Evolutionary conservation across 2,888 invertebrate species (phyloP), one percentile per base, ranked within the genome.

Genomic region (Brachypterus glaber): DNA sequence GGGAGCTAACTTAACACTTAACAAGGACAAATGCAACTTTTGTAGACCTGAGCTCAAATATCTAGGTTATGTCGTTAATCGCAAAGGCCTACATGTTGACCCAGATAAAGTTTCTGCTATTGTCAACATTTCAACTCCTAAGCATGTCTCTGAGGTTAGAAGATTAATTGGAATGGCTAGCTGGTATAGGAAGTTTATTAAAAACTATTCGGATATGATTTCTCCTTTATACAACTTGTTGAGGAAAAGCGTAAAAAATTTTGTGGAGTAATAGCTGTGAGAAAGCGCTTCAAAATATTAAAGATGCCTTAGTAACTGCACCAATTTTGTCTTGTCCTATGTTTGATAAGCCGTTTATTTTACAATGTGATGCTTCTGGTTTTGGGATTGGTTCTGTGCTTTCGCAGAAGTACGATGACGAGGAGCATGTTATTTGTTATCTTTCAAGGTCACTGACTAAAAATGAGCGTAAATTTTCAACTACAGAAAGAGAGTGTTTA

Each of bases 321-420:
- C 38, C 33, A 4, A 17, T 38, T 16, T 16, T 38, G 15, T 13
- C 15, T 11, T 33, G 29, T 27, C 30, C 44, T 2, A 31, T 42
- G 17, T 44, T 42, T 30, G 12, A 21, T 5, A 3, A 5, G 12
- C 41, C 36, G 3, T 44, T 44, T 29, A 26, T 12, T 5, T 9
- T 42, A 1, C 39, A 42, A 17, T 39, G 33, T 0, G 44, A 44
- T 32, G 39, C 44, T 2, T 35, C 32, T 8, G 38, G 17, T 8
- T 42, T 18, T 30, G 42, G 44, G 7, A 9, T 39, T 5, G 45
- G 41, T 12, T 25, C 40, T 1, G 35, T 42, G 7, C 17, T 41
- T 8, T 33, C 36, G n/a, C 44, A 44, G 30, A 24, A 25, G 14
- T 12, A 44, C 9, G 36, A 37, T 4, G 34, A 17, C 14, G n/a